These are phyloP conservation scores for Chloroclystis v-ata DNA, from an alignment of 2,888 invertebrate genomes.

Conservation along the genomic window DNA sequence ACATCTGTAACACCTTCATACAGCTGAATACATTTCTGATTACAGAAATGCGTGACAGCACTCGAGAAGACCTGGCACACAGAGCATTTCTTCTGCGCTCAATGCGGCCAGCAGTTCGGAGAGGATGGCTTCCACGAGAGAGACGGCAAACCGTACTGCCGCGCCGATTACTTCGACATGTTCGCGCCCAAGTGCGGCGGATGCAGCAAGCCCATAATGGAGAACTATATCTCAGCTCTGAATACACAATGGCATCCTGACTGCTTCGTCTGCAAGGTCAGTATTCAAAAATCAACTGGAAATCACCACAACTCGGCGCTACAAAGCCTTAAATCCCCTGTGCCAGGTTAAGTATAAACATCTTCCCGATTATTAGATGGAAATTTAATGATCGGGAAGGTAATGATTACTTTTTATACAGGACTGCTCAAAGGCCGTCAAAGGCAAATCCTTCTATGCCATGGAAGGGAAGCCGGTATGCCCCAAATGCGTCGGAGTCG, in stretches of 20 bases:
- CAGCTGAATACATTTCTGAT: slow-evolving; percentile 41
- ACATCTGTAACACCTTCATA: too few species aligned
- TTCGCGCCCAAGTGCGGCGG: slow-evolving; percentile 99
- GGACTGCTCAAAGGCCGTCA: slow-evolving; percentile 96
- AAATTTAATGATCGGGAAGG: slow-evolving; percentile 30
- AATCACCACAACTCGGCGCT: not conserved
- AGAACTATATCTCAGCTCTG: slow-evolving; percentile 98
- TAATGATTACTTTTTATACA: slow-evolving; percentile 62
- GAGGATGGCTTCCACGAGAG: slow-evolving; percentile 99
- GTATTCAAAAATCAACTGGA: slow-evolving; percentile 49
- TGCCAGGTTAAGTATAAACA: slow-evolving; percentile 60
- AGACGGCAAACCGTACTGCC: slow-evolving; percentile 97
- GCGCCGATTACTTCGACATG: slow-evolving; percentile 97
- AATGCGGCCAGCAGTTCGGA: slow-evolving; percentile 97
- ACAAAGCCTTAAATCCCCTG: slow-evolving; percentile 3
- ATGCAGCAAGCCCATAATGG: slow-evolving; percentile 96
- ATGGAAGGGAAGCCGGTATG: slow-evolving; percentile 98
- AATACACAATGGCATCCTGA: slow-evolving; percentile 99
- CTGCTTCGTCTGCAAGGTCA: slow-evolving; percentile 99
- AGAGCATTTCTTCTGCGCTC: slow-evolving; percentile 99
- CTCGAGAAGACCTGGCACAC: slow-evolving; percentile 99
- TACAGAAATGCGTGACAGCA: slow-evolving; percentile 98
- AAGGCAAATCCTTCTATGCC: slow-evolving; percentile 97
- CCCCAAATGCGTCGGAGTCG: slow-evolving; percentile 93
- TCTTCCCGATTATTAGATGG: slow-evolving; percentile 29